A percentile compares a stretch with the other conserved stretches of the same genome.
Conservation (phyloP, 2,113 vertebrate species). For the Leptodactylus fuscus region DNA sequence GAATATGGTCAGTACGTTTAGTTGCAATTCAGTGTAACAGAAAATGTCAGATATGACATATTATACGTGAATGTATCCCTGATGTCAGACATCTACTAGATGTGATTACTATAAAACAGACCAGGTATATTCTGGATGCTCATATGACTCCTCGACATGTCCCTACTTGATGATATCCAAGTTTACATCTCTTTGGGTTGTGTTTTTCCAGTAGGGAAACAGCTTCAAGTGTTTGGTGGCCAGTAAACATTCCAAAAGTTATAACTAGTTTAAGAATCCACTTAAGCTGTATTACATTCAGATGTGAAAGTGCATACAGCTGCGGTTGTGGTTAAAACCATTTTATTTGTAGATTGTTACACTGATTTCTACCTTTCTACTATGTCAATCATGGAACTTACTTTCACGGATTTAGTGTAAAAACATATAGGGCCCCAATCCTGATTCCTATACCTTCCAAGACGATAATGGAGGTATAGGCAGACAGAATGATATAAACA, state of each 20-base stretch:
- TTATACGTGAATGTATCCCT: not conserved
- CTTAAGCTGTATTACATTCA: conserved; percentile 55
- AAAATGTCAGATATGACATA: not conserved
- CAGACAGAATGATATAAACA: not conserved
- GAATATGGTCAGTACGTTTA: conserved; percentile 12
- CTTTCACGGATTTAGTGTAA: not conserved
- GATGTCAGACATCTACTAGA: not conserved
- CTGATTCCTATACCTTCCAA: not conserved
- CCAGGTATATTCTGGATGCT: not conserved
- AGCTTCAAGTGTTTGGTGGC: conserved; percentile 46
- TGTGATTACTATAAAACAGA: not conserved
- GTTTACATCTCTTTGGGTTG: conserved; percentile 35
- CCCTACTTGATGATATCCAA: not conserved
- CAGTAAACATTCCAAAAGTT: conserved; percentile 49
- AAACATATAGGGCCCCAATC: not conserved
- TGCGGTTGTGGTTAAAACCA: conserved; percentile 53
- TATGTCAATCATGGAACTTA: not conserved
- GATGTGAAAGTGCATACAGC: conserved; percentile 53
- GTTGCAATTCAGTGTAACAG: not conserved
- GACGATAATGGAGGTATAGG: not conserved
- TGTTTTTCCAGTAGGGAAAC: conserved; percentile 23
- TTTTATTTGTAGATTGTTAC: conserved; percentile 15
- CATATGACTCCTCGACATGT: not conserved
- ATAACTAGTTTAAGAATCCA: conserved; percentile 52
- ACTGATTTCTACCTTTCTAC: conserved; percentile 34